phyloP scores from a whole-genome alignment of 2,797 vertebrate species.

The Fistularia tabacaria region DNA sequence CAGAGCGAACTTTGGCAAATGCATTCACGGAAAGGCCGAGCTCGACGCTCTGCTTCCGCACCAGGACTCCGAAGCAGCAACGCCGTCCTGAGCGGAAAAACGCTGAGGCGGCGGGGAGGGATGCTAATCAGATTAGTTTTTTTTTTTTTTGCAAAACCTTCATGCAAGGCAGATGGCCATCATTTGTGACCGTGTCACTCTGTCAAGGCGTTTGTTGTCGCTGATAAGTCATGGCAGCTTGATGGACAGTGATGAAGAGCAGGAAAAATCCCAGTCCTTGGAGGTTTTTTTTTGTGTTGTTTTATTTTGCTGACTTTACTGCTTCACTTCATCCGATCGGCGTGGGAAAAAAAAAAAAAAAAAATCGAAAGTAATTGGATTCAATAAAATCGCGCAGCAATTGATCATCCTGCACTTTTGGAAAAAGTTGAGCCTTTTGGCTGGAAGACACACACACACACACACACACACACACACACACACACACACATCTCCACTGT shows the following conservation, averaged over 20 bases:
- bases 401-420: constrained; percentile 49
- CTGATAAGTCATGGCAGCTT: constrained; percentile 49
- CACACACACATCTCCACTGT: constrained; percentile 1
- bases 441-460: constrained; percentile 11
- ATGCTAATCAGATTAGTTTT: constrained; percentile 63
- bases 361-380: constrained; percentile 48
- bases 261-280: constrained; percentile 36
- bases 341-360: constrained; percentile 26
- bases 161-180: constrained; percentile 47
- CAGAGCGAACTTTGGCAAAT: too few relatives aligned
- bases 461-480: constrained; percentile 6
- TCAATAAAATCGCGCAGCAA: constrained; percentile 43
- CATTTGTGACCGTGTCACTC: constrained; percentile 59
- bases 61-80: constrained; percentile 6
- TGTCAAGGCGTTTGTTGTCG: constrained; percentile 54
- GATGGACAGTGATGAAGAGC: constrained; percentile 64
- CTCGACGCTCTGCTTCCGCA: too few relatives aligned
- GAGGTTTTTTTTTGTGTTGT: neutral
- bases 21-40: too few relatives aligned
- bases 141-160: constrained; percentile 28
- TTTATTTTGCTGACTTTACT: constrained; percentile 56
- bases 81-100: constrained; percentile 23
- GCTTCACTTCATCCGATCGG: constrained; percentile 35
- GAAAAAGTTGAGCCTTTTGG: constrained; percentile 29
- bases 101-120: constrained; percentile 54